phyloP scores from a whole-genome alignment of 2,797 vertebrate genomes.

The Myotis myotis region DNA sequence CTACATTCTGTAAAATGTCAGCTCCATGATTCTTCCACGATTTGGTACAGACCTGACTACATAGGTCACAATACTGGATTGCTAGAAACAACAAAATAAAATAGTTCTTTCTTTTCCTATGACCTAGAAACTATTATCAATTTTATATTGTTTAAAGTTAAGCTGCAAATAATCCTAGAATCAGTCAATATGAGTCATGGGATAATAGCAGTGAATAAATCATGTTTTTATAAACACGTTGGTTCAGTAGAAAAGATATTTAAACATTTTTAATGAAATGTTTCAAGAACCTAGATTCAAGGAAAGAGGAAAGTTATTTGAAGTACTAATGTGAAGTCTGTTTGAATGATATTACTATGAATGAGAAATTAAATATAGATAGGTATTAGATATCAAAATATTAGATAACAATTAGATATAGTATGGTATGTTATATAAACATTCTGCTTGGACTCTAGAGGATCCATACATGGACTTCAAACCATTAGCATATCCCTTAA shows the following conservation, averaged over 20 bases:
- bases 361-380: constrained; percentile 3
- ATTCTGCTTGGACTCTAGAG: background rate
- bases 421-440: background rate
- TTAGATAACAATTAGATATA: background rate
- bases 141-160: constrained; percentile 33
- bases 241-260: background rate
- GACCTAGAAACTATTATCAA: background rate
- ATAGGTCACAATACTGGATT: constrained; percentile 17
- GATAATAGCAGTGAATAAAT: background rate
- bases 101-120: background rate
- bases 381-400: background rate
- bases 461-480: background rate
- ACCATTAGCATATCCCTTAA: background rate
- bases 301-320: background rate
- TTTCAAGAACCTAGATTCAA: constrained; percentile 20
- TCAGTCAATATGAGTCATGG: background rate
- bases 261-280: constrained; percentile 16
- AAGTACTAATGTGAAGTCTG: background rate
- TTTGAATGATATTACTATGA: constrained; percentile 13
- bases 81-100: constrained; percentile 15
- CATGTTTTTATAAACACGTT: background rate
- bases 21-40: background rate
- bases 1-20: background rate
- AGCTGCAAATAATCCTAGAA: constrained; percentile 17
- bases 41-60: background rate